These are phyloP conservation scores for Ceratoteleas bidentatus DNA, from an alignment of 1,140 invertebrate species.

Conservation along the genomic window DNA sequence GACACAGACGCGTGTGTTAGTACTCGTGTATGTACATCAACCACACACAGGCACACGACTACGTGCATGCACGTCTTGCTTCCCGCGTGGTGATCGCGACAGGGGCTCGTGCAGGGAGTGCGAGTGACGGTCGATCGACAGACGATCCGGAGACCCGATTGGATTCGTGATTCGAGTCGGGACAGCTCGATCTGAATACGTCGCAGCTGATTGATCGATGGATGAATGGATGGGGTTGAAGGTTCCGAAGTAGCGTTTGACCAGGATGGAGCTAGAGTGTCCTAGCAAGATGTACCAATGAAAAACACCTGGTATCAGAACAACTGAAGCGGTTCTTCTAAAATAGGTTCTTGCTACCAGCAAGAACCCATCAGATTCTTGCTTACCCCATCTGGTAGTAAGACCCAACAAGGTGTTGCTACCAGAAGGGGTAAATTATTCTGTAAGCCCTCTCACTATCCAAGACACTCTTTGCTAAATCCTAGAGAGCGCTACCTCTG, in stretches of 20 bases:
- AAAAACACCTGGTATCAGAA: too few relatives aligned
- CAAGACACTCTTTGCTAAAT: not conserved
- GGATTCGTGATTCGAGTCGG: slow-evolving; percentile 32
- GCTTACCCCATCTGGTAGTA: too few relatives aligned
- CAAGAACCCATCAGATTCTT: too few relatives aligned
- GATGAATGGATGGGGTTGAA: slow-evolving; percentile 4
- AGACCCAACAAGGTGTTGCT: too few relatives aligned
- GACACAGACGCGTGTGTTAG: slow-evolving; percentile 16
- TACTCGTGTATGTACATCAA: slow-evolving; percentile 40
- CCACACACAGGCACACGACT: slow-evolving; percentile 26
- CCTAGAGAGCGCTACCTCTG: not conserved
- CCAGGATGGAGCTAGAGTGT: too few relatives aligned
- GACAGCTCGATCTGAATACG: slow-evolving; percentile 26
- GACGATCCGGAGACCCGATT: slow-evolving; percentile 32
- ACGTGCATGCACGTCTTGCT: slow-evolving; percentile 32
- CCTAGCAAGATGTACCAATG: too few relatives aligned
- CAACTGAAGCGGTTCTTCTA: too few relatives aligned
- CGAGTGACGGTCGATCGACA: slow-evolving; percentile 12
- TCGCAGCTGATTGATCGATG: slow-evolving; percentile 14
- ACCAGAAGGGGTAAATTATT: too few relatives aligned
- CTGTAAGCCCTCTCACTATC: not conserved
- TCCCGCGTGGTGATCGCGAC: slow-evolving; percentile 19
- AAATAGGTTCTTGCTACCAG: too few relatives aligned
- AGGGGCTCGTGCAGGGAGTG: slow-evolving; percentile 25
- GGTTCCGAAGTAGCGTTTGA: not conserved